Evolutionary conservation across 2,113 vertebrate species (phyloP).

Genomic region (Myotis yumanensis): DNA sequence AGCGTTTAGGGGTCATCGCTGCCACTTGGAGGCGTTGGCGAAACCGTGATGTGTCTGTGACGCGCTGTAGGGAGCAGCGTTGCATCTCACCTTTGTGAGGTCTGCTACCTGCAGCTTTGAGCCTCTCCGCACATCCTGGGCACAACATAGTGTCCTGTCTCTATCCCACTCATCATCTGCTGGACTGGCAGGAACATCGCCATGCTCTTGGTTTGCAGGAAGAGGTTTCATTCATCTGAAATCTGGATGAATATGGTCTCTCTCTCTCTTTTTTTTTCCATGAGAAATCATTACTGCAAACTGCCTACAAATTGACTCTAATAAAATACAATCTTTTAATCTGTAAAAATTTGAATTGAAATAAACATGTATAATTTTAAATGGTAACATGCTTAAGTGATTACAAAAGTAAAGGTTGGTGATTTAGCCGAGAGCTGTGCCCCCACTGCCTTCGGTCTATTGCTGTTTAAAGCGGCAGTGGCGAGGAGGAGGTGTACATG

Average conservation of each 20-base stretch:
- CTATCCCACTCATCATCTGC: neutral
- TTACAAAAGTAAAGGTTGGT: neutral
- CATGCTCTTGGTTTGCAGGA: neutral
- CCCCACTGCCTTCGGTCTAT: neutral
- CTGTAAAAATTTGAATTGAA: conserved; percentile 49
- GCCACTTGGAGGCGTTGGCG: accelerated
- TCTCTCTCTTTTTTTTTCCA: neutral
- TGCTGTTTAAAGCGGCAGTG: accelerated
- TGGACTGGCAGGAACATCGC: neutral
- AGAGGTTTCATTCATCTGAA: neutral
- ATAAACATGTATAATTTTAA: conserved; percentile 52
- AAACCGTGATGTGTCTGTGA: accelerated
- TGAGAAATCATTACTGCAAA: conserved; percentile 34
- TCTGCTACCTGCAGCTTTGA: neutral
- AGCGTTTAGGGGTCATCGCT: accelerated
- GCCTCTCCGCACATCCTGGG: neutral
- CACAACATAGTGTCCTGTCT: neutral
- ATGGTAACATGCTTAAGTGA: neutral
- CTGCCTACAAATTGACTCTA: conserved; percentile 18
- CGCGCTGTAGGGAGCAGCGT: accelerated
- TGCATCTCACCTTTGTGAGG: neutral
- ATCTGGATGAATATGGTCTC: neutral
- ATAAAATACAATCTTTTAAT: conserved; percentile 42
- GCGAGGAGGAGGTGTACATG: neutral
- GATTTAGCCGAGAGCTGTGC: neutral